Evolutionary conservation across 1,140 invertebrate genomes (phyloP), one percentile per base, ranked within the genome.

Genomic region (Lithobius niger): DNA sequence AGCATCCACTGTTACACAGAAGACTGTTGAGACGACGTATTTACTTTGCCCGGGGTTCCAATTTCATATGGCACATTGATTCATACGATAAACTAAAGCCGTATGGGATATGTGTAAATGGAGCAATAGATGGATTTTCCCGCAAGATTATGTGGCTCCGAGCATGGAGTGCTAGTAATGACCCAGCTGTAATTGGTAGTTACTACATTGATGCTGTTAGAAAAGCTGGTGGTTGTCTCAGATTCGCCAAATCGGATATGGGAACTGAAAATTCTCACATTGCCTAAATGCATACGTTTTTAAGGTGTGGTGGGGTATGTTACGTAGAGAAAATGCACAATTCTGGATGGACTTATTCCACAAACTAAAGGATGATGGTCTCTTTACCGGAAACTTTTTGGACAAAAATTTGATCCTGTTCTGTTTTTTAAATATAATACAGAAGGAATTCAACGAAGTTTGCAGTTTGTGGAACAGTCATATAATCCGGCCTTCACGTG

Each of bases 21-120:
- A n/a, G n/a, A n/a, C 31, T 10, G 31, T 18, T 40, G 10, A 31
- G 4, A n/a, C 18, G 64, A 52, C 48, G 66, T 22, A 3, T 27
- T 18, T 67, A 65, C 48, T 42, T 40, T 18, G 44, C 19, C 10
- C 51, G 26, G 45, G 65, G 66, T 2, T 65, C 65, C 52, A 65
- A 65, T 54, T 59, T 45, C 57, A 3, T 62, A 0, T 68, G 67
- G 66, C 67, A 69, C 57, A 51, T 66, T 1, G 66, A 69, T 59
- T 59, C 54, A 0, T 65, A 65, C 57, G 65, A 67, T 49, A 67
- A 67, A 54, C 57, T 67, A 0, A 68, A 67, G 55, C 61, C 56
- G 25, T 67, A 60, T 59, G 65, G 64, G 18, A 58, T 69, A 18
- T 58, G 57, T 22, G 61, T 68, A 3, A 54, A 64, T 57, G 64